Evolutionary conservation across 2,113 vertebrate species (phyloP).

Genomic region (Albula goreensis): DNA sequence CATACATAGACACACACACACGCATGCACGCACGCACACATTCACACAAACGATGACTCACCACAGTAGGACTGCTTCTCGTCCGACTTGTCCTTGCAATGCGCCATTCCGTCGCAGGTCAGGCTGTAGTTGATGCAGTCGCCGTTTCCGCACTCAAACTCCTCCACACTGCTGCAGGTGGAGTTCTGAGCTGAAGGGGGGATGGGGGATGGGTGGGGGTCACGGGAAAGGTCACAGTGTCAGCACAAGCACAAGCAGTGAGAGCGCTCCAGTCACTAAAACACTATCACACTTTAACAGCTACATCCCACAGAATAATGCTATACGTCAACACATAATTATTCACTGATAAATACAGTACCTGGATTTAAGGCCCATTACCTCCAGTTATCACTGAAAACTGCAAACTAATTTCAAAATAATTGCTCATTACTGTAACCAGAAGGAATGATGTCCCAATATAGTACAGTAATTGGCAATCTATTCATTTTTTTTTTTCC

Average conservation of each 20-base stretch:
- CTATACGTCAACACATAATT: too few relatives aligned
- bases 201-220: too few relatives aligned
- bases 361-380: too few relatives aligned
- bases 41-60: neutral
- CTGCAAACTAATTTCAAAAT: too few relatives aligned
- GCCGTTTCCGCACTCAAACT: constrained; percentile 91
- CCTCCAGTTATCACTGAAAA: too few relatives aligned
- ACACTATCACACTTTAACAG: neutral
- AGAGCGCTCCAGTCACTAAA: neutral
- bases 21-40: neutral
- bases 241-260: neutral
- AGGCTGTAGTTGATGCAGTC: constrained; percentile 94
- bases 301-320: too few relatives aligned
- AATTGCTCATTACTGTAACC: too few relatives aligned
- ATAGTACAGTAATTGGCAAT: too few relatives aligned
- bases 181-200: constrained; percentile 78
- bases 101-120: constrained; percentile 85
- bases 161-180: constrained; percentile 83
- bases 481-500: too few relatives aligned
- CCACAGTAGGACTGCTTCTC: constrained; percentile 96
- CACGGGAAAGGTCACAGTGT: too few relatives aligned
- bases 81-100: constrained; percentile 98
- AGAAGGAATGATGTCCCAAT: too few relatives aligned
- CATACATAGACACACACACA: neutral
- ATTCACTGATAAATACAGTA: too few relatives aligned